Conservation (phyloP, 1,140 invertebrate genomes). For the Drosophila auraria region DNA sequence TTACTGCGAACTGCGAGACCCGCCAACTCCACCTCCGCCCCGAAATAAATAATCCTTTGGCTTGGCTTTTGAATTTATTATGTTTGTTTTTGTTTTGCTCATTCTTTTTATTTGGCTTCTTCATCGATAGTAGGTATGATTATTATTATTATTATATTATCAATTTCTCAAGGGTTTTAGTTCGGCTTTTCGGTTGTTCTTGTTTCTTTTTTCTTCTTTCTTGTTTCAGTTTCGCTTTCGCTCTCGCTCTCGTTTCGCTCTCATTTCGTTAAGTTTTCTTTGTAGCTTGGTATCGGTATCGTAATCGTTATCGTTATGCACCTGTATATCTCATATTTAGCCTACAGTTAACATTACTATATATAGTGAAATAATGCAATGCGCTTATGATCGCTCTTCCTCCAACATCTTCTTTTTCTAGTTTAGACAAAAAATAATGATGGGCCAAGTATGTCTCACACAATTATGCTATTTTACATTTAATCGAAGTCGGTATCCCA, state of each 20-base stretch:
- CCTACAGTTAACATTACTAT: constrained; percentile 59
- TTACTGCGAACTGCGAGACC: constrained; percentile 21
- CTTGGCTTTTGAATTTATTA: constrained; percentile 81
- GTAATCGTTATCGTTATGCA: constrained; percentile 60
- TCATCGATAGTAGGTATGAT: constrained; percentile 57
- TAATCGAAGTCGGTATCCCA: constrained; percentile 43
- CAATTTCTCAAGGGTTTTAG: constrained; percentile 56
- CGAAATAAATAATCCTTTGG: constrained; percentile 70
- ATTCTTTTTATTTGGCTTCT: constrained; percentile 47
- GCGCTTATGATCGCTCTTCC: constrained; percentile 13
- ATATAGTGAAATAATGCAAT: constrained; percentile 37
- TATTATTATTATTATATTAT: constrained; percentile 54
- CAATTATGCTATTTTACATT: constrained; percentile 48
- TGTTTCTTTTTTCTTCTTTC: not conserved
- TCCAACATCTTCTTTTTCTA: not conserved
- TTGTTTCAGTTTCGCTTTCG: constrained; percentile 7
- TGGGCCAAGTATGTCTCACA: constrained; percentile 6
- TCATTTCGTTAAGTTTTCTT: constrained; percentile 36
- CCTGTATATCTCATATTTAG: constrained; percentile 60
- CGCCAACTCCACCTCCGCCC: constrained; percentile 5
- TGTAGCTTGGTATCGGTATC: constrained; percentile 57
- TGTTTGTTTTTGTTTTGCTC: constrained; percentile 60
- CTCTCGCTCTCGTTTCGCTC: constrained; percentile 21
- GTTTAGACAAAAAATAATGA: constrained; percentile 29
- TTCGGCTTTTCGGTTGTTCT: constrained; percentile 16